These are phyloP conservation scores for Bombylius major DNA, from an alignment of 2,888 invertebrate genomes.

Conservation along the genomic window DNA sequence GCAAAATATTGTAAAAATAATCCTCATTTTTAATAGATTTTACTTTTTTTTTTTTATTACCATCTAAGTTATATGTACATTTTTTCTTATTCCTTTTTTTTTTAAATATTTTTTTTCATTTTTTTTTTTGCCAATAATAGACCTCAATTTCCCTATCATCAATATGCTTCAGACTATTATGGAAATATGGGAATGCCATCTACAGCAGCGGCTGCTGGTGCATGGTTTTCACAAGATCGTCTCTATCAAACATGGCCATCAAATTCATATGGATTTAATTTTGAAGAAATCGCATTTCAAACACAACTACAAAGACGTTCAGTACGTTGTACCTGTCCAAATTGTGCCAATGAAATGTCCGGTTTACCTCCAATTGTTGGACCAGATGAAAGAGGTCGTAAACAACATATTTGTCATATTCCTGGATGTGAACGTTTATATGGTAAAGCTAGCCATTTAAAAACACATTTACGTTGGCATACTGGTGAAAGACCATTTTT, in stretches of 20 bases:
- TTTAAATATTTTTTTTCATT: not conserved
- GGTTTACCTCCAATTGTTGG: constrained; percentile 59
- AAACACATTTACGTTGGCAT: constrained; percentile 87
- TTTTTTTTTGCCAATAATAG: constrained; percentile 16
- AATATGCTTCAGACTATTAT: constrained; percentile 34
- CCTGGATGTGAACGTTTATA: constrained; percentile 81
- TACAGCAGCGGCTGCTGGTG: constrained; percentile 25
- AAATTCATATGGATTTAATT: constrained; percentile 20
- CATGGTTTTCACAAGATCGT: constrained; percentile 33
- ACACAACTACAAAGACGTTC: constrained; percentile 54
- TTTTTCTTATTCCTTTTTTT: not conserved
- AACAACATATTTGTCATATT: constrained; percentile 74
- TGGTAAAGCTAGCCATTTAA: constrained; percentile 87
- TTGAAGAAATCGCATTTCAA: constrained; percentile 34
- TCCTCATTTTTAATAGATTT: too few relatives aligned
- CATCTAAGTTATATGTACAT: not conserved
- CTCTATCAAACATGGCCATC: constrained; percentile 30
- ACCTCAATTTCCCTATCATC: constrained; percentile 33
- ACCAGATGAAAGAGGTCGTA: constrained; percentile 62
- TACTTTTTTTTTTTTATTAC: too few relatives aligned
- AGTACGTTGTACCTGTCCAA: constrained; percentile 68
- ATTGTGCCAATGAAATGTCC: constrained; percentile 65
- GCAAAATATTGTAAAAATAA: too few relatives aligned
- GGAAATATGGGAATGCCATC: constrained; percentile 32
- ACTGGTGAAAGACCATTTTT: constrained; percentile 84